Evolutionary conservation across 2,797 vertebrate genomes (phyloP).

Genomic region (Sebastolobus alascanus): DNA sequence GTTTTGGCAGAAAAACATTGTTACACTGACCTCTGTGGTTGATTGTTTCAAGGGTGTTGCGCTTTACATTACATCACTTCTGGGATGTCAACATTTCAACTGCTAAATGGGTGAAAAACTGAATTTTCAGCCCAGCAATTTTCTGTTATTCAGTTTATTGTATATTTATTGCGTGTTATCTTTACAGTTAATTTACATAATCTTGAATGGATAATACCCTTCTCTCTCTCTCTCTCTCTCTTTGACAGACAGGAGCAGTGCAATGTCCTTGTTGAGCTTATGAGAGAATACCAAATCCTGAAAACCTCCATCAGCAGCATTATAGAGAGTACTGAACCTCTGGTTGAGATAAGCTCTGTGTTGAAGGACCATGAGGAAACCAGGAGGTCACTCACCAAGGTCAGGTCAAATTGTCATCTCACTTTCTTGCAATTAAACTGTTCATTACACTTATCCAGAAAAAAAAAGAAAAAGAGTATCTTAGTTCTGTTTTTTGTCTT

Average conservation of each 20-base stretch:
- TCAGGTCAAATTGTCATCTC: constrained; percentile 60
- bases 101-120: neutral
- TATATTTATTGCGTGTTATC: neutral
- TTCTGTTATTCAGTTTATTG: neutral
- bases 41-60: neutral
- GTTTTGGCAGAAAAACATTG: neutral
- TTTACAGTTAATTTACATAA: neutral
- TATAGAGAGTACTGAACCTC: constrained; percentile 87
- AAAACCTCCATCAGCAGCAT: constrained; percentile 87
- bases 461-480: neutral
- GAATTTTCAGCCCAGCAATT: neutral
- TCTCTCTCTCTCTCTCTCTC: neutral
- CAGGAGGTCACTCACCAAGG: constrained; percentile 90
- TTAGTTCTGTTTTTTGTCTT: neutral
- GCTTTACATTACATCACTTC: neutral
- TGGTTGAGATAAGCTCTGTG: constrained; percentile 85
- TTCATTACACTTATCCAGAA: neutral
- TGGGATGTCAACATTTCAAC: neutral
- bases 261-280: constrained; percentile 88
- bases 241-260: constrained; percentile 92
- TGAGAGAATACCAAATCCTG: constrained; percentile 92
- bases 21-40: neutral
- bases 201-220: neutral
- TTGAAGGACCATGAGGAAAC: constrained; percentile 93
- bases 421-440: neutral